Percentiles rank a stretch among this genome's conserved stretches.
Evolutionary conservation across 2,888 invertebrate species (phyloP).

Genomic region (Acleris emargana): DNA sequence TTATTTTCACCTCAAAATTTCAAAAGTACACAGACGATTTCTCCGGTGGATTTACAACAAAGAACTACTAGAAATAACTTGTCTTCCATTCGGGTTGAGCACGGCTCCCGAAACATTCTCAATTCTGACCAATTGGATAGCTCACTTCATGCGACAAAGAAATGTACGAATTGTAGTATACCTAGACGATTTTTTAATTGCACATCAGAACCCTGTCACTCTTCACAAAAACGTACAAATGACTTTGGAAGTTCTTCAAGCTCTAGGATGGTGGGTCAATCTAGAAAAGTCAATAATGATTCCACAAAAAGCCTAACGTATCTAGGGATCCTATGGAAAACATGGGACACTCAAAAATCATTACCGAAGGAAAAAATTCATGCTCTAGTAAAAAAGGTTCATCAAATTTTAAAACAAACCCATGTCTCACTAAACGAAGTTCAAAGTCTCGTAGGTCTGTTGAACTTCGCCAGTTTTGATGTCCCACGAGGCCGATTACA

Average conservation of each 20-base stretch:
- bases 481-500: too few relatives aligned
- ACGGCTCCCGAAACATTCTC: slow-evolving; percentile 9
- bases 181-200: slow-evolving; percentile 41
- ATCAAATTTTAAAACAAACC: slow-evolving; percentile 10
- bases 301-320: slow-evolving; percentile 35
- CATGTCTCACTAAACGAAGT: slow-evolving; percentile 34
- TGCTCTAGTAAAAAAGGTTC: too few relatives aligned
- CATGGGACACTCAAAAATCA: slow-evolving; percentile 35
- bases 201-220: slow-evolving; percentile 29
- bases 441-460: slow-evolving; percentile 41
- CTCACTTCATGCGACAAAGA: too few relatives aligned
- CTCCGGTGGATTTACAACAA: too few relatives aligned
- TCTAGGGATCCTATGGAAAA: slow-evolving; percentile 40
- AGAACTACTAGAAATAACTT: too few relatives aligned
- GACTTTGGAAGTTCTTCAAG: slow-evolving; percentile 13
- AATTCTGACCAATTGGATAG: too few relatives aligned
- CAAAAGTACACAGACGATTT: neutral
- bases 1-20: too few relatives aligned
- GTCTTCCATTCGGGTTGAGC: slow-evolving; percentile 31
- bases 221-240: slow-evolving; percentile 33
- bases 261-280: slow-evolving; percentile 38
- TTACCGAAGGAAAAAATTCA: slow-evolving; percentile 36
- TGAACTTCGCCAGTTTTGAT: slow-evolving; percentile 37
- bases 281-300: slow-evolving; percentile 31
- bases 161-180: too few relatives aligned